phyloP scores from a whole-genome alignment of 2,113 vertebrate genomes.

The Verasper variegatus region DNA sequence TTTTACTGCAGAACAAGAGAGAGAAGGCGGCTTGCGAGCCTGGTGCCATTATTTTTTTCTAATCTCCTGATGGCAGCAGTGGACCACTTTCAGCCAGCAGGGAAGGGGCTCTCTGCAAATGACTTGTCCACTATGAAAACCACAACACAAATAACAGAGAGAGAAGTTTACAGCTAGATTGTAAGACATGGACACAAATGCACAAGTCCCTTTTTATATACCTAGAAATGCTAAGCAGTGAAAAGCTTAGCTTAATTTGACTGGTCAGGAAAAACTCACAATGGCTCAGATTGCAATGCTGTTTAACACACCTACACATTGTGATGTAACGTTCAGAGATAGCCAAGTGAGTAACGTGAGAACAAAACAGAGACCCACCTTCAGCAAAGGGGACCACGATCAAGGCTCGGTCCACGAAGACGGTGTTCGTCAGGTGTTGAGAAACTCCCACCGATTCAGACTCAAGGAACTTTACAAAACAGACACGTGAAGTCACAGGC shows the following conservation, averaged over 20 bases:
- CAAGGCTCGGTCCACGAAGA: constrained; percentile 99
- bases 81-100: constrained; percentile 98
- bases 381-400: constrained; percentile 99
- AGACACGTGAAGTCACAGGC: constrained; percentile 99
- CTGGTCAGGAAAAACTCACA: constrained; percentile 44
- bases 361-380: constrained; percentile 90
- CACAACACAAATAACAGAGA: constrained; percentile 99
- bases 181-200: constrained; percentile 80
- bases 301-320: constrained; percentile 52
- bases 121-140: constrained; percentile 99
- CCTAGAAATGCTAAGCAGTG: constrained; percentile 64
- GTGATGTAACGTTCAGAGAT: constrained; percentile 35
- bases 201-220: constrained; percentile 68
- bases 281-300: constrained; percentile 45
- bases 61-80: constrained; percentile 97
- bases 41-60: constrained; percentile 96
- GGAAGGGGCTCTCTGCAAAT: constrained; percentile 97
- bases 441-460: constrained; percentile 97
- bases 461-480: constrained; percentile 99
- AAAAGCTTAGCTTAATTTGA: constrained; percentile 56
- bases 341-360: constrained; percentile 18
- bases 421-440: constrained; percentile 99
- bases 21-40: constrained; percentile 90
- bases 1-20: constrained; percentile 94
- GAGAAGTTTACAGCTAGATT: constrained; percentile 94